These are phyloP conservation scores for Acropora yongei DNA, from an alignment of 64 coral and sea anemone species.

Conservation along the genomic window DNA sequence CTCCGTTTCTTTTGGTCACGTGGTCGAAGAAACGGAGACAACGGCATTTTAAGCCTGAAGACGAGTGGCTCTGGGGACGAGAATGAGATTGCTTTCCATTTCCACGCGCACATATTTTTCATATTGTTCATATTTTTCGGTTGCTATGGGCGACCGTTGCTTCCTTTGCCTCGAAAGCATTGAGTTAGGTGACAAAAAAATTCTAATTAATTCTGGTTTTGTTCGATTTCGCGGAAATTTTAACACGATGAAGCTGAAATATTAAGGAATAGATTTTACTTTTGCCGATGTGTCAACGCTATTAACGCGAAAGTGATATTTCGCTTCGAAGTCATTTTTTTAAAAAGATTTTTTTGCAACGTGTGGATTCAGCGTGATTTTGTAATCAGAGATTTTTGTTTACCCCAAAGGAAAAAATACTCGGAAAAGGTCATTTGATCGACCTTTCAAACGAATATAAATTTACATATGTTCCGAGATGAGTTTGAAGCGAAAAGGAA, in stretches of 20 bases:
- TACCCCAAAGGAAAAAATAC: too few species aligned
- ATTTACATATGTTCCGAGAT: not conserved
- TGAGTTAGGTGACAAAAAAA: not conserved
- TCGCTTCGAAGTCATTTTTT: not conserved
- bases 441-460: constrained; percentile 1
- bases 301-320: not conserved
- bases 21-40: too few species aligned
- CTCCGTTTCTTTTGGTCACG: too few species aligned
- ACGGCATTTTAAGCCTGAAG: too few species aligned
- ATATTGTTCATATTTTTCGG: not conserved
- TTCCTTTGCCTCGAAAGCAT: not conserved
- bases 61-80: too few species aligned
- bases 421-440: not conserved
- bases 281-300: not conserved
- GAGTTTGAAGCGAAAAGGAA: not conserved
- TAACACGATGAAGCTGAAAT: too few species aligned
- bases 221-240: too few species aligned
- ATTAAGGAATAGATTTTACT: too few species aligned
- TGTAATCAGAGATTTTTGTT: too few species aligned
- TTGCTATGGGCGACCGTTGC: not conserved
- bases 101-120: too few species aligned
- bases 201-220: too few species aligned
- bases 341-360: not conserved
- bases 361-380: not conserved
- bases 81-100: too few species aligned